Percentiles rank a stretch among this genome's conserved stretches.
Evolutionary conservation across 1,140 invertebrate species (phyloP).

Genomic region (Colletes gigas): DNA sequence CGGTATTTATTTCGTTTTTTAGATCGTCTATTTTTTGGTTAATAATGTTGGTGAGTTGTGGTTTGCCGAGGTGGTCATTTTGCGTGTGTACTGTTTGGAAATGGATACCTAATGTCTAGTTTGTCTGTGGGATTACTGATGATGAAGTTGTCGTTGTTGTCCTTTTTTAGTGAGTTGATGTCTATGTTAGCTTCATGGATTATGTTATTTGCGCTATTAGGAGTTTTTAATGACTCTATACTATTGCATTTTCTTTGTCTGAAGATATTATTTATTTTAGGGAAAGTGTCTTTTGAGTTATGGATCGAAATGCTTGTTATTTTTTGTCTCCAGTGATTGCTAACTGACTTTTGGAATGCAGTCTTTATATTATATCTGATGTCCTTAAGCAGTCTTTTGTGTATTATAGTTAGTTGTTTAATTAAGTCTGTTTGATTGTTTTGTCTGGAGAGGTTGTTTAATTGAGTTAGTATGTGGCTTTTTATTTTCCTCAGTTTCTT

Average conservation of each 20-base stretch:
- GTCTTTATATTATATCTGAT: too few relatives aligned
- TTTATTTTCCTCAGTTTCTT: too few relatives aligned
- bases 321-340: neutral
- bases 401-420: too few relatives aligned
- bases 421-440: too few relatives aligned
- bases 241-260: neutral
- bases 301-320: neutral
- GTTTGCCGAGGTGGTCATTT: neutral
- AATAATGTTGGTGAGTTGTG: neutral
- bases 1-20: neutral
- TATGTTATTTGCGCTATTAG: neutral
- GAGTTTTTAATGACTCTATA: neutral
- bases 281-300: neutral
- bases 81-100: neutral
- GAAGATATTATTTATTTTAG: neutral
- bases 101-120: neutral
- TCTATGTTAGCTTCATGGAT: too few relatives aligned
- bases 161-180: neutral
- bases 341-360: neutral
- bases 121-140: neutral
- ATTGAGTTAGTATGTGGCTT: too few relatives aligned
- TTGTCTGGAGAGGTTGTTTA: too few relatives aligned
- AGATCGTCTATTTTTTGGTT: neutral
- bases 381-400: too few relatives aligned
- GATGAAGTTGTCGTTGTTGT: neutral